Base-by-base conservation (phyloP, 2,888 invertebrate species). In the Mesorhabditis sp. region DNA sequence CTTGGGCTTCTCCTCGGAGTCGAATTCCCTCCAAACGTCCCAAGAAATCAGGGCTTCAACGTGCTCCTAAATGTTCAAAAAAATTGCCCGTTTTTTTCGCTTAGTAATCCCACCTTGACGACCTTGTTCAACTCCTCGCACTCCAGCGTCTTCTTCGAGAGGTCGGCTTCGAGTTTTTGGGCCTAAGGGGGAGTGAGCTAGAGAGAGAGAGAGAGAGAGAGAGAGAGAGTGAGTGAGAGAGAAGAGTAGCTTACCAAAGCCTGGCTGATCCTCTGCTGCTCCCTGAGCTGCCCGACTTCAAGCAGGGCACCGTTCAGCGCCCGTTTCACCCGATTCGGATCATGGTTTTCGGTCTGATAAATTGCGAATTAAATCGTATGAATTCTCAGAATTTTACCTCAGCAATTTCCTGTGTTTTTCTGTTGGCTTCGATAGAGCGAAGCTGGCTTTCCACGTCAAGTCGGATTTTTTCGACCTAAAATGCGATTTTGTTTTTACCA, bases 371-470 rank as follows among this genome's bases (percentile, higher is more conserved):
- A 50, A n/a, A 50, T 50, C 2, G 1, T 28, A 1, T 2, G 2
- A 28, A 2, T 28, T 28, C 2, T 28, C 28, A 28, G n/a, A n/a
- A 28, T 13, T 2, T n/a, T 50, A 50, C 58, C 1, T 50, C 58
- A 50, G n/a, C n/a, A 50, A 50, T 50, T n/a, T 50, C 58, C n/a
- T 50, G 58, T 2, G 58, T n/a, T 50, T n/a, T 10, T n/a, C 10
- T 13, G 2, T n/a, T n/a, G 58, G 58, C 58, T 50, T 50, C 58
- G 10, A 50, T 13, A 1, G 58, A 50, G 58, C 58, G 58, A 10
- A 50, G n/a, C 58, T 50, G 58, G 7, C n/a, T 50, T n/a, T 50
- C 58, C 7, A 50, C 58, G n/a, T 50, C 58, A n/a, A 50, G 58
- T n/a, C 58, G 58, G 2, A 50, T 50, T 50, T 50, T 10, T 50